These are phyloP conservation scores for Tetrao urogallus DNA, from an alignment of 2,113 vertebrate genomes.

Conservation along the genomic window DNA sequence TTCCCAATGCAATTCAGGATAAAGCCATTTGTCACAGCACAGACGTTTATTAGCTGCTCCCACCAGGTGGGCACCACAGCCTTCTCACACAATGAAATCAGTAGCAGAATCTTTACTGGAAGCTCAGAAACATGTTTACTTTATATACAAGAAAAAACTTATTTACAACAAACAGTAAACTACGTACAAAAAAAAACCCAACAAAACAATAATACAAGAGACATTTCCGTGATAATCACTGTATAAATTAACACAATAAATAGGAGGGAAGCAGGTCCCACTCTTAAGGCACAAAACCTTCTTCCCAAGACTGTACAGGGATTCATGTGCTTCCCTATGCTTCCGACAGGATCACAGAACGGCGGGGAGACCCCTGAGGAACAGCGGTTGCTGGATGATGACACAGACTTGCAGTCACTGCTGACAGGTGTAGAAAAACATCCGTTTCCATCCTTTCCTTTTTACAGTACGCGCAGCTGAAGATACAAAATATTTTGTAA, in stretches of 20 bases:
- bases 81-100: constrained; percentile 5
- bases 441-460: constrained; percentile 8
- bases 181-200: constrained; percentile 73
- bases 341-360: constrained; percentile 35
- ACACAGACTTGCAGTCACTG: constrained; percentile 43
- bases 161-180: constrained; percentile 71
- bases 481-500: constrained; percentile 65
- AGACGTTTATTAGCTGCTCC: constrained; percentile 26
- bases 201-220: constrained; percentile 16
- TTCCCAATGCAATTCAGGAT: neutral
- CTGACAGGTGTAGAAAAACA: constrained; percentile 50
- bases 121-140: constrained; percentile 75
- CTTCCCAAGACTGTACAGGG: constrained; percentile 59
- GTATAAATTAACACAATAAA: constrained; percentile 87
- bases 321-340: constrained; percentile 29
- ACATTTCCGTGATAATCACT: constrained; percentile 62
- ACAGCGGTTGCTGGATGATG: neutral
- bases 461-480: constrained; percentile 68
- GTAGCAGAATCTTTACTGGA: constrained; percentile 32
- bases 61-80: neutral
- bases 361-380: constrained; percentile 57
- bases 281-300: constrained; percentile 77
- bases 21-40: constrained; percentile 22
- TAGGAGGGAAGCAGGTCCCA: constrained; percentile 74
- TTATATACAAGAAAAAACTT: constrained; percentile 76